Evolutionary conservation across 2,797 vertebrate species (phyloP).

Genomic region (Florisuga fusca): DNA sequence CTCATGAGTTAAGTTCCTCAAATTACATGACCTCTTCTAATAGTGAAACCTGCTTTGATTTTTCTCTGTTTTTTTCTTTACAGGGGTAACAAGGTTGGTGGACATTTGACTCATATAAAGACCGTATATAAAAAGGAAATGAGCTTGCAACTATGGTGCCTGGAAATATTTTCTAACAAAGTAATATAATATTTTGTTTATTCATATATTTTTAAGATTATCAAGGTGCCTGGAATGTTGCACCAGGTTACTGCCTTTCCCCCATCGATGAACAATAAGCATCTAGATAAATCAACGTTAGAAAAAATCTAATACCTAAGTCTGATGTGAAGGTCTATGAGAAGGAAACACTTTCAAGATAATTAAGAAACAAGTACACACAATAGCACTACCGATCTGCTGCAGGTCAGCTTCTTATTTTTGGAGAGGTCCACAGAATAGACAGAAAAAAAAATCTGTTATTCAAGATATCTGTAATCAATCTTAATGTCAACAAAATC

Average conservation of each 20-base stretch:
- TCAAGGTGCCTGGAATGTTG: neutral
- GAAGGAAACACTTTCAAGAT: neutral
- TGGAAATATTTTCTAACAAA: neutral
- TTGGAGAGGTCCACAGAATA: neutral
- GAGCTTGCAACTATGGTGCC: neutral
- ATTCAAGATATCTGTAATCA: conserved; percentile 17
- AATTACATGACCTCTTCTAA: neutral
- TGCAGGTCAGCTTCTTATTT: conserved; percentile 8
- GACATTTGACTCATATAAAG: neutral
- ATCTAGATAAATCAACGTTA: neutral
- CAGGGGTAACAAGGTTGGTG: neutral
- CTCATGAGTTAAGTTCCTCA: neutral
- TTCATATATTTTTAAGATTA: neutral
- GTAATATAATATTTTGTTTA: neutral
- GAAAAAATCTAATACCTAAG: neutral
- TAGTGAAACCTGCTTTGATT: neutral
- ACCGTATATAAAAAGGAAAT: neutral
- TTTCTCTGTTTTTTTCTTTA: neutral
- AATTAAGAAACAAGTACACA: neutral
- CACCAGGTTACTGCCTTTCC: neutral
- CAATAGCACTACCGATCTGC: neutral
- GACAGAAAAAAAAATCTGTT: neutral
- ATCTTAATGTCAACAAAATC: conserved; percentile 56
- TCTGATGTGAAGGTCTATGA: neutral
- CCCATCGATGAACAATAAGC: neutral